Evolutionary conservation across 2,888 invertebrate species (phyloP).

Genomic region (Loripinus fragilis): DNA sequence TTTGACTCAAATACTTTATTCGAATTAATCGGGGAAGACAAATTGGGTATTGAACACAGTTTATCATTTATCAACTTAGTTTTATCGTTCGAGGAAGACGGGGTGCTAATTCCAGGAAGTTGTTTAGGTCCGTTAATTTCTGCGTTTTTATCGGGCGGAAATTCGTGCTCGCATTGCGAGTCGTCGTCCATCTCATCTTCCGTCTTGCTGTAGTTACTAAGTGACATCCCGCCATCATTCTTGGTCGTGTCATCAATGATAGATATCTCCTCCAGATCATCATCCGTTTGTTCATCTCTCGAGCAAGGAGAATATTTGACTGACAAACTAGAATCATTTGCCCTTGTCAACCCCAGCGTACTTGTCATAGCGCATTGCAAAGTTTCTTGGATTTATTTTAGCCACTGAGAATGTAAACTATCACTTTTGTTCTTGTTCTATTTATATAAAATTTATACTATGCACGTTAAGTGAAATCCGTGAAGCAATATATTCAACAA

Average conservation of each 20-base stretch:
- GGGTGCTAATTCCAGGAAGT: conserved; percentile 85
- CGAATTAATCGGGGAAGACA: conserved; percentile 84
- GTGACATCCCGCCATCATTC: conserved; percentile 43
- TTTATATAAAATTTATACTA: no score
- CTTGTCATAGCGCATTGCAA: conserved; percentile 67
- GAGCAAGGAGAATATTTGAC: conserved; percentile 83
- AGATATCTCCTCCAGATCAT: conserved; percentile 88
- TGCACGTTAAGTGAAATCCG: no score
- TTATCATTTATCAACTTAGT: conserved; percentile 84
- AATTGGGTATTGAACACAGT: conserved; percentile 85
- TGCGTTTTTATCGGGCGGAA: conserved; percentile 37
- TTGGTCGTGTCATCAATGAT: conserved; percentile 86
- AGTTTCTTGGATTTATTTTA: background rate
- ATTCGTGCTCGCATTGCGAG: conserved; percentile 30
- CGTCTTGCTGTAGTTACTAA: conserved; percentile 74
- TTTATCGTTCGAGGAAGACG: conserved; percentile 65
- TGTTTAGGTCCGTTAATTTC: conserved; percentile 86
- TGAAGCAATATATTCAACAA: no score
- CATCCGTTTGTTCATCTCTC: conserved; percentile 79
- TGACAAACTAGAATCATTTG: conserved; percentile 65
- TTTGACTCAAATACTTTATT: conserved; percentile 77
- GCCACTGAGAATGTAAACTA: background rate
- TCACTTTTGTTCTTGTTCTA: no score
- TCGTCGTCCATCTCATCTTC: conserved; percentile 86
- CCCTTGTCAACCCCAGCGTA: conserved; percentile 62